Base-by-base conservation (phyloP, 2,888 invertebrate genomes). In the Diplolepis rosae region DNA sequence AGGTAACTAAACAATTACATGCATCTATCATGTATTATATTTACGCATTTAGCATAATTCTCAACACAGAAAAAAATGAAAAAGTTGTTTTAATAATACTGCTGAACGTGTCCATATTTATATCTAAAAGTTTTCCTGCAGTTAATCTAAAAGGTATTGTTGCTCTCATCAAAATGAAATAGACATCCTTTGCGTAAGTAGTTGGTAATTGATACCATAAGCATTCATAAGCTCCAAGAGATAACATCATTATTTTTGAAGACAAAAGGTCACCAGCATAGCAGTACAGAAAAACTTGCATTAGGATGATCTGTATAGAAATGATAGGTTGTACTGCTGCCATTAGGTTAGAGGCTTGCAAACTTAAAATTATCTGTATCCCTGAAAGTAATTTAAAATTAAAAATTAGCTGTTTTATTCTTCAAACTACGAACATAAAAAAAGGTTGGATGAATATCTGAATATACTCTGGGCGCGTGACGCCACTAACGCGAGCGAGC, bases 191-290 rank as follows among this genome's bases (percentile, higher is more conserved):
- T 3, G 65, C 39, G 6, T 70, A 48, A 51, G 66, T 72, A 2
- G 69, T 18, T 24, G 70, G 67, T n/a, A 76, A 48, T 22, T 68
- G 70, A 42, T 74, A 65, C 76, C 76, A 76, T 6, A 70, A 22
- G 30, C 71, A 70, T 1, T 18, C 11, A 28, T 74, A 74, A 48
- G 71, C 35, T 1, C 69, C 68, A 39, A 71, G 71, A 30, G 76
- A 50, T 50, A 76, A 22, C 9, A 27, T 68, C 13, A 68, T 72
- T 39, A 71, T 74, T 65, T 66, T 69, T 0, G 67, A 66, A 56
- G 74, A 72, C 39, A 76, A 66, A 71, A 66, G 45, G 35, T 73
- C 74, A n/a, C 76, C 76, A 54, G 68, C 18, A 68, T 71, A 74
- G 30, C 74, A 71, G 24, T 73, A 74, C 18, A 76, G 68, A 69